Percentiles rank a stretch among this genome's conserved stretches.
Conservation (phyloP, 2,888 invertebrate species). For the Hoplodrina ambigua region DNA sequence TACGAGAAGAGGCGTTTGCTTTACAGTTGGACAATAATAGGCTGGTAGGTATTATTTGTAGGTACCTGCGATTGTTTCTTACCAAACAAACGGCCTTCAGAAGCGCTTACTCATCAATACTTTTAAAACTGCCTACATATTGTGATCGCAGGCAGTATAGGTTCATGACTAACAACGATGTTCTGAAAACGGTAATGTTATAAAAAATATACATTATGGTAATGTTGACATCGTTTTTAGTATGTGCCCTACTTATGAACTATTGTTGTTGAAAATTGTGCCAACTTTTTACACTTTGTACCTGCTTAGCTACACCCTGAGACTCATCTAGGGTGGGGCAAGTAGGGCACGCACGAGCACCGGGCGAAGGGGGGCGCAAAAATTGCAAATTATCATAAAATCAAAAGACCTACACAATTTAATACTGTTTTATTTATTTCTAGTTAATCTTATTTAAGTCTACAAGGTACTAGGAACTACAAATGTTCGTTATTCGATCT, state of each 20-base stretch:
- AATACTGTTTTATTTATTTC: no score
- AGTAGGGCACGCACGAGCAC: no score
- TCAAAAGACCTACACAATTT: no score
- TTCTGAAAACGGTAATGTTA: conserved; percentile 9
- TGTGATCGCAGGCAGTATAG: conserved; percentile 23
- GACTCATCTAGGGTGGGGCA: no score
- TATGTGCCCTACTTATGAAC: conserved; percentile 23
- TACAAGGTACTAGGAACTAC: no score
- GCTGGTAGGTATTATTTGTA: neutral
- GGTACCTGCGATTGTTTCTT: conserved; percentile 9
- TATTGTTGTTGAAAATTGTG: conserved; percentile 17
- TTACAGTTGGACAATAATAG: no score
- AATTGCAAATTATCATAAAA: no score
- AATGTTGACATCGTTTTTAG: conserved; percentile 14
- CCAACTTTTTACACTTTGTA: neutral
- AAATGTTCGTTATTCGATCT: no score
- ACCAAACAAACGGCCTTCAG: conserved; percentile 27
- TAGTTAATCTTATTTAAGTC: no score
- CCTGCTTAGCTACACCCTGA: no score
- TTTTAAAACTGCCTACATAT: conserved; percentile 30
- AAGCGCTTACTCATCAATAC: conserved; percentile 47
- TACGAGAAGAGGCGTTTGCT: no score
- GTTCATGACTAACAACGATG: conserved; percentile 36
- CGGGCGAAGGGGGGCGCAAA: no score
- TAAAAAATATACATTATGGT: conserved; percentile 1